A percentile compares a stretch with the other conserved stretches of the same genome.
Evolutionary conservation across 2,797 vertebrate genomes (phyloP).

Genomic region (Pseudocheirus occidentalis): DNA sequence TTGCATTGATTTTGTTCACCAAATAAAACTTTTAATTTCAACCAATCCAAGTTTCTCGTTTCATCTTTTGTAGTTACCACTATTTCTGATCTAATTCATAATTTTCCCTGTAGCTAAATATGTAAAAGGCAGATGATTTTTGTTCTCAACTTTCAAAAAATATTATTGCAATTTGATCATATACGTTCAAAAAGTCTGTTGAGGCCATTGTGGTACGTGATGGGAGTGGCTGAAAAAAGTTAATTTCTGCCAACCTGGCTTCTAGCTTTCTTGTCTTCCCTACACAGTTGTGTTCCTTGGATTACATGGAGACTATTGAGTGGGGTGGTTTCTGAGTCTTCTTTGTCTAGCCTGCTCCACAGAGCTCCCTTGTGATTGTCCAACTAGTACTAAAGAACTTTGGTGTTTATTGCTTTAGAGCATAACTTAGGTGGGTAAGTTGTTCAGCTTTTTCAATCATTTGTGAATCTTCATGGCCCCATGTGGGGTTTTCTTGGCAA

Average conservation of each 20-base stretch:
- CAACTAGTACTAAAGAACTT: not conserved
- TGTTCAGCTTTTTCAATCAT: not conserved
- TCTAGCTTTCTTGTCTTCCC: not conserved
- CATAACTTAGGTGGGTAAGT: not conserved
- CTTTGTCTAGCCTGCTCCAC: not conserved
- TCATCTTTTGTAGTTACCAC: not conserved
- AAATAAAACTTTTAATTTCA: not conserved
- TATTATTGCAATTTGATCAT: not conserved
- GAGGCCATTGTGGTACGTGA: not conserved
- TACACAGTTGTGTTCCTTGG: not conserved
- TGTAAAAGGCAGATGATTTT: not conserved
- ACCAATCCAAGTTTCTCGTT: not conserved
- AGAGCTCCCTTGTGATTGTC: not conserved
- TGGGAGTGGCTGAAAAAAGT: not conserved
- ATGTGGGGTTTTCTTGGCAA: not conserved
- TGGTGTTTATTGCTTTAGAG: not conserved
- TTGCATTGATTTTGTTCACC: not conserved
- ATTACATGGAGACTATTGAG: not conserved
- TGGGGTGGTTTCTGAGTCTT: not conserved
- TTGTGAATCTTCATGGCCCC: not conserved
- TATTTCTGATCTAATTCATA: not conserved
- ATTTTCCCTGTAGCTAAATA: not conserved
- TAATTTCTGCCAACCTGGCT: not conserved
- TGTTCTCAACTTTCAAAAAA: not conserved
- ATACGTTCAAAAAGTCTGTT: not conserved